Evolutionary conservation across 2,113 vertebrate genomes (phyloP).

Genomic region (Cochlearius cochlearius): DNA sequence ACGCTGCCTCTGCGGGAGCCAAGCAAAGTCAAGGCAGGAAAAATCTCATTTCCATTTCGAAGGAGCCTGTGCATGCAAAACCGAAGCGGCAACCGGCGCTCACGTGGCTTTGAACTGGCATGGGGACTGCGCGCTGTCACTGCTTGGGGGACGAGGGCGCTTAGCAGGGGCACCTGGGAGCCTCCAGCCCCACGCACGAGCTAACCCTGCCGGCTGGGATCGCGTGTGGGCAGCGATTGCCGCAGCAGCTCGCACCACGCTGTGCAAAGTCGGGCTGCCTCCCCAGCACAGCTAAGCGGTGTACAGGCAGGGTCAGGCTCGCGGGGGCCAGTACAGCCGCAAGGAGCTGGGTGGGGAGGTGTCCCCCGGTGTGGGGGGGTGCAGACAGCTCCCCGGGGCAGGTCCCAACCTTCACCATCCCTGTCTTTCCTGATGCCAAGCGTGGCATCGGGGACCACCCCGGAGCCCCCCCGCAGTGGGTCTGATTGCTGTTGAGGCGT

Average conservation of each 20-base stretch:
- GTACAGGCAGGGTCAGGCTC: background rate
- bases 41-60: background rate
- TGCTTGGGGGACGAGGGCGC: background rate
- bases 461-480: background rate
- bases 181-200: accelerated
- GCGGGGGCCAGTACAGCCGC: accelerated
- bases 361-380: background rate
- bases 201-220: background rate
- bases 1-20: background rate
- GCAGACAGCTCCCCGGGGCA: background rate
- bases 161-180: background rate
- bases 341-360: accelerated
- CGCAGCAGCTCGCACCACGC: background rate
- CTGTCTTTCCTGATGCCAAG: accelerated
- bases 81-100: background rate
- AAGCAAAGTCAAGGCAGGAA: background rate
- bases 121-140: background rate
- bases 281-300: background rate
- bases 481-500: accelerated
- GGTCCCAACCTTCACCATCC: background rate
- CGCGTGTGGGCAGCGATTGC: background rate
- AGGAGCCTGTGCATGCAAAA: background rate
- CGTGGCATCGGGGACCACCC: accelerated
- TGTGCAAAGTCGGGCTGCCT: background rate
- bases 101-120: accelerated